Percentiles rank a stretch among this genome's conserved stretches.
phyloP scores from a whole-genome alignment of 2,113 vertebrate genomes.

The Stigmatopora nigra region DNA sequence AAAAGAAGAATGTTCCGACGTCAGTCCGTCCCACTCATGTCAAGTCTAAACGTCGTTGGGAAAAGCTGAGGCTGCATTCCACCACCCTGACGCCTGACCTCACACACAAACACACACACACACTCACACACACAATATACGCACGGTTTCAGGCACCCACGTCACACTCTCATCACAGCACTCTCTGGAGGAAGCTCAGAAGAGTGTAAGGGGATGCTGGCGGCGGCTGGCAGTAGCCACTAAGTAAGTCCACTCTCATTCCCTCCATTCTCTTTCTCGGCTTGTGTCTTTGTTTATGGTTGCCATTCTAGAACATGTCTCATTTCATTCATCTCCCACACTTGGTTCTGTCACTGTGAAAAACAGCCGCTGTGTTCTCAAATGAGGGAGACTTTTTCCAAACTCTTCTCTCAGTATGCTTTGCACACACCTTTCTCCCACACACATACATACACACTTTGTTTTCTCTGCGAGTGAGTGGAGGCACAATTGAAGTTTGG shows the following conservation, averaged over 20 bases:
- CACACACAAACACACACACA: constrained; percentile 21
- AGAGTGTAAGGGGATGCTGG: constrained; percentile 29
- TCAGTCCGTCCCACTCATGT: constrained; percentile 58
- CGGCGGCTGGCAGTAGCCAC: constrained; percentile 35
- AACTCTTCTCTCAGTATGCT: constrained; percentile 56
- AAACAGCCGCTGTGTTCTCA: constrained; percentile 37
- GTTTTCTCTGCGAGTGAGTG: constrained; percentile 26
- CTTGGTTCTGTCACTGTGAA: constrained; percentile 30
- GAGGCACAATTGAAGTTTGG: constrained; percentile 29
- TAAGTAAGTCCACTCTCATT: constrained; percentile 52
- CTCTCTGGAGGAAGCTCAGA: constrained; percentile 24
- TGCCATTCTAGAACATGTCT: constrained; percentile 37
- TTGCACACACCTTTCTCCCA: constrained; percentile 33
- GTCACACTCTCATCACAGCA: constrained; percentile 31
- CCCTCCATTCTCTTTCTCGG: constrained; percentile 5
- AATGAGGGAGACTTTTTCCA: constrained; percentile 43
- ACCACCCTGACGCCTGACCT: constrained; percentile 36
- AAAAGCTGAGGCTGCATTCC: constrained; percentile 39
- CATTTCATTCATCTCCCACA: constrained; percentile 43
- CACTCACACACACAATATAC: constrained; percentile 13
- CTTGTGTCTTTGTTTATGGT: constrained; percentile 21
- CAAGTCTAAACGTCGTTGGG: constrained; percentile 51
- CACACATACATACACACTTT: constrained; percentile 17
- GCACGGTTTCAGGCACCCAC: constrained; percentile 5
- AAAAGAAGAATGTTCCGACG: constrained; percentile 44